A percentile compares a stretch with the other conserved stretches of the same genome.
phyloP scores from a whole-genome alignment of 2,113 vertebrate genomes.

The Aptenodytes patagonicus region DNA sequence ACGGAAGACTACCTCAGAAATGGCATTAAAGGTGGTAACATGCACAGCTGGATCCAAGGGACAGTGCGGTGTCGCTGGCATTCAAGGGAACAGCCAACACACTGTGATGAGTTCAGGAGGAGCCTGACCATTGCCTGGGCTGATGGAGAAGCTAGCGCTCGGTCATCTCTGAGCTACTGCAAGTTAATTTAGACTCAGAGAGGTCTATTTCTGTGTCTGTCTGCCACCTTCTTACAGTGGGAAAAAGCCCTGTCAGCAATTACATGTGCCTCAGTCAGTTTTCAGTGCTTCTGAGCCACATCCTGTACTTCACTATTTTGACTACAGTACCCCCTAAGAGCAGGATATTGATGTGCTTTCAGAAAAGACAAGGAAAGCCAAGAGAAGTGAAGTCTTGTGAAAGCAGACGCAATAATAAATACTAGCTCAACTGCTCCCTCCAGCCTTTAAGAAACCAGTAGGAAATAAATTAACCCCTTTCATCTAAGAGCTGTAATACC shows the following conservation, averaged over 20 bases:
- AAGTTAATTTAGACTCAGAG: not conserved
- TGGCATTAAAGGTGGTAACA: not conserved
- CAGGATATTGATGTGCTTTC: not conserved
- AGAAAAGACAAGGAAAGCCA: not conserved
- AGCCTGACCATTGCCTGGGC: not conserved
- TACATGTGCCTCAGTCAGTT: not conserved
- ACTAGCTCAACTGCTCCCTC: not conserved
- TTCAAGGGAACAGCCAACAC: not conserved
- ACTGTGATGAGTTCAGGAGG: not conserved
- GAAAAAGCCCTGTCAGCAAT: not conserved
- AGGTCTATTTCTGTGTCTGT: not conserved
- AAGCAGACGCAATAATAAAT: not conserved
- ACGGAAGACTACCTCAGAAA: not conserved
- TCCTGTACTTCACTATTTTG: not conserved
- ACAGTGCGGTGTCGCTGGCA: rapidly evolving
- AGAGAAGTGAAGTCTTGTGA: not conserved
- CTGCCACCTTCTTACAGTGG: not conserved
- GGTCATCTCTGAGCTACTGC: not conserved
- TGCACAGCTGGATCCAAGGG: not conserved
- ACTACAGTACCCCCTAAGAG: not conserved
- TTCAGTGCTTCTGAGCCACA: not conserved
- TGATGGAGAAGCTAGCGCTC: not conserved
- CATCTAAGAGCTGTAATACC: not conserved
- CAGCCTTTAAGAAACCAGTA: not conserved
- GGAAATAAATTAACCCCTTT: not conserved